phyloP scores from a whole-genome alignment of 2,113 vertebrate species.

The Manacus vitellinus region DNA sequence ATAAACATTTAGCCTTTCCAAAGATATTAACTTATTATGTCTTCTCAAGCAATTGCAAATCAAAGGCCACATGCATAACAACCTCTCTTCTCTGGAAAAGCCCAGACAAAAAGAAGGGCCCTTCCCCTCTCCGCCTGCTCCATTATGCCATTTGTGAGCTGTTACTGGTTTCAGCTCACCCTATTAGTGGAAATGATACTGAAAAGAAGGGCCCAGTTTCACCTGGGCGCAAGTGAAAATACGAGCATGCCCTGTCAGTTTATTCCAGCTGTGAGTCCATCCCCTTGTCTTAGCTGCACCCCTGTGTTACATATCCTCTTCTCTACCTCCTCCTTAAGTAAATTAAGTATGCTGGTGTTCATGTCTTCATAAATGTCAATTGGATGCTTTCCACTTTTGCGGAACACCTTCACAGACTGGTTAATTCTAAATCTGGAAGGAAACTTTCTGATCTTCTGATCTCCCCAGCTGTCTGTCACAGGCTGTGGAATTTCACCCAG shows the following conservation, averaged over 20 bases:
- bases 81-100: not conserved
- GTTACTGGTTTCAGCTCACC: not conserved
- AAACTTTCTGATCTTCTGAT: not conserved
- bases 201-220: not conserved
- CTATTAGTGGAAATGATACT: not conserved
- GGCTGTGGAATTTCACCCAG: not conserved
- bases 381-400: not conserved
- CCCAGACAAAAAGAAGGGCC: not conserved
- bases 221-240: not conserved
- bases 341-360: not conserved
- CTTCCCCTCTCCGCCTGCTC: not conserved
- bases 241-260: not conserved
- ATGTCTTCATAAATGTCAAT: not conserved
- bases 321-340: not conserved
- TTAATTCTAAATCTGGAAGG: not conserved
- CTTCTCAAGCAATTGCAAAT: not conserved
- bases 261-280: not conserved
- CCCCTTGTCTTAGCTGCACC: not conserved
- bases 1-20: not conserved
- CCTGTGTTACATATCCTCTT: not conserved
- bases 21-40: not conserved
- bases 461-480: not conserved
- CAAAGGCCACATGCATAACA: not conserved
- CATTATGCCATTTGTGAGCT: not conserved
- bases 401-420: not conserved